phyloP scores from a whole-genome alignment of 1,140 invertebrate species.

The Camponotus floridanus region DNA sequence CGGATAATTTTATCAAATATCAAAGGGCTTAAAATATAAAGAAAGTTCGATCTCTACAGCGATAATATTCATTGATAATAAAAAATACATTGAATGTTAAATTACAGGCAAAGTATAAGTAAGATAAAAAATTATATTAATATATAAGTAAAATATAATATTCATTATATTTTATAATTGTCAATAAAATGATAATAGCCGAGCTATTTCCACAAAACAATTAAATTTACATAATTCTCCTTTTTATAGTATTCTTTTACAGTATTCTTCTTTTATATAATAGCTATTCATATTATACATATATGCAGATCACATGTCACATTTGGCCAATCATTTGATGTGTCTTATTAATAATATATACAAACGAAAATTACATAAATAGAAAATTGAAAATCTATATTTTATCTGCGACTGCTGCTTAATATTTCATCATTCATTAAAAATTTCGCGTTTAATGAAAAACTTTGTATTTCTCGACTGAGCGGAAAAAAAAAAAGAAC shows the following conservation, averaged over 20 bases:
- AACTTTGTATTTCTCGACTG: constrained; percentile 28
- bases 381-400: constrained; percentile 8
- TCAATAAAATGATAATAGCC: background rate
- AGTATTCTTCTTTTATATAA: too few relatives aligned
- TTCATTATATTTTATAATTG: background rate
- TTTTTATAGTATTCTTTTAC: too few relatives aligned
- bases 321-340: background rate
- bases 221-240: background rate
- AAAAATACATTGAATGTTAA: background rate
- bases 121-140: background rate
- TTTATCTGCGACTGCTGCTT: background rate
- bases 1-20: constrained; percentile 1
- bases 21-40: background rate
- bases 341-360: background rate
- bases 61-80: background rate
- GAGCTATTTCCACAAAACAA: constrained; percentile 1
- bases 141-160: constrained; percentile 1
- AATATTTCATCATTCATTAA: constrained; percentile 22
- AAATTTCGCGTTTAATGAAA: background rate
- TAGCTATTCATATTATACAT: background rate
- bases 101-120: background rate
- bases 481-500: background rate
- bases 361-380: background rate
- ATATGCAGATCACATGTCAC: background rate
- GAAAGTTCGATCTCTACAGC: background rate